Conservation (phyloP, 2,113 vertebrate genomes). For the Lepus americanus region DNA sequence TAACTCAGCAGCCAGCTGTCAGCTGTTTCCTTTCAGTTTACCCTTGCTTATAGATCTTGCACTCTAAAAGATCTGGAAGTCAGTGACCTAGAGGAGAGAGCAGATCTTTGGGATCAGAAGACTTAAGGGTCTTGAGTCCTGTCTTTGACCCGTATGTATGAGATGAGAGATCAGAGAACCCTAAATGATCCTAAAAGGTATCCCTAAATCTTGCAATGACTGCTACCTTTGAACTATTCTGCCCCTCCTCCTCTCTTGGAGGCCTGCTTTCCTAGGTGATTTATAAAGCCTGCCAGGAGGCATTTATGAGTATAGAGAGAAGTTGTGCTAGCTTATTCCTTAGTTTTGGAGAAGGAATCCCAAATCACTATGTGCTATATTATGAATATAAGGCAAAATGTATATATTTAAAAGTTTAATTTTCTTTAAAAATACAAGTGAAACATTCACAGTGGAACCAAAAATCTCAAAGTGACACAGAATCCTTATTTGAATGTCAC, state of each 20-base stretch:
- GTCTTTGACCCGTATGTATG: not conserved
- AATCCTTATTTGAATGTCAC: not conserved
- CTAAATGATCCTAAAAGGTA: not conserved
- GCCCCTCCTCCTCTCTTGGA: not conserved
- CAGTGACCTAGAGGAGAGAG: not conserved
- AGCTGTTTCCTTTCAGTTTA: not conserved
- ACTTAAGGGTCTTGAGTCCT: not conserved
- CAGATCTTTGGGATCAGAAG: not conserved
- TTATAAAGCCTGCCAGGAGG: not conserved
- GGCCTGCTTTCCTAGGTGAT: not conserved
- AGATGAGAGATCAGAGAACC: not conserved
- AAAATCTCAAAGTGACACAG: not conserved
- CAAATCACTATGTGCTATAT: not conserved
- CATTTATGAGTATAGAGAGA: not conserved
- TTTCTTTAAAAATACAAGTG: slow-evolving; percentile 38
- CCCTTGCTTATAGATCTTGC: not conserved
- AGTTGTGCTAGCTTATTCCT: not conserved
- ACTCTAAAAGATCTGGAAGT: not conserved
- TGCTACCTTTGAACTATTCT: not conserved
- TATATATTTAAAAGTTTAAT: not conserved
- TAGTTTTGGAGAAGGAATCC: not conserved
- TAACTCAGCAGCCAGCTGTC: not conserved
- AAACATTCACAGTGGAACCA: not conserved
- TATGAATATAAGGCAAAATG: not conserved
- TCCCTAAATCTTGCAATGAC: not conserved